Conservation (phyloP, 1,140 invertebrate genomes). For the Drosophila leontia region DNA sequence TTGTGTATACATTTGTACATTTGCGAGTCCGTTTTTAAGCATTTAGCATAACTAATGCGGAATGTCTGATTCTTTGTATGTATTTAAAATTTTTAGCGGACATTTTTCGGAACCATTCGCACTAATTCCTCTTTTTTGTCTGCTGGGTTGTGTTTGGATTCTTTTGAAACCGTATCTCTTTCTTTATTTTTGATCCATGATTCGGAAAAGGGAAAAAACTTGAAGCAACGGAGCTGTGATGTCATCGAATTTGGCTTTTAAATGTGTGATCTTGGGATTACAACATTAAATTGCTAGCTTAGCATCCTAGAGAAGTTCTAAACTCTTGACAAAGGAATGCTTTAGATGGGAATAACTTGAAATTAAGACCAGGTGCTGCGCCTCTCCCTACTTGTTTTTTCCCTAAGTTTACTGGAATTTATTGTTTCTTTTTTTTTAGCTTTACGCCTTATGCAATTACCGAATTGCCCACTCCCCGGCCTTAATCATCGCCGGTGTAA, state of each 20-base stretch:
- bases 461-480: conserved; percentile 20
- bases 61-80: no score
- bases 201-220: conserved; percentile 15
- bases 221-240: conserved; percentile 10
- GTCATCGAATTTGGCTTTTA: conserved; percentile 27
- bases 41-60: no score
- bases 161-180: conserved; percentile 21
- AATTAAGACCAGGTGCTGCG: no score
- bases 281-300: background rate
- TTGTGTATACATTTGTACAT: no score
- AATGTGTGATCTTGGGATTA: conserved; percentile 25
- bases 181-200: conserved; percentile 27
- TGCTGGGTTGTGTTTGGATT: background rate
- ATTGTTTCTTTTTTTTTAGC: background rate
- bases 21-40: no score
- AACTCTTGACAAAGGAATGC: background rate
- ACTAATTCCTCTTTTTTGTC: no score
- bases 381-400: background rate
- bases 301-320: no score
- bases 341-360: background rate
- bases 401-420: background rate
- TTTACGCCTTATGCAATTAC: conserved; percentile 38
- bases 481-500: conserved; percentile 22
- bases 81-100: no score
- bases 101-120: no score